phyloP scores from a whole-genome alignment of 2,888 invertebrate genomes.

The Pherbina coryleti region DNA sequence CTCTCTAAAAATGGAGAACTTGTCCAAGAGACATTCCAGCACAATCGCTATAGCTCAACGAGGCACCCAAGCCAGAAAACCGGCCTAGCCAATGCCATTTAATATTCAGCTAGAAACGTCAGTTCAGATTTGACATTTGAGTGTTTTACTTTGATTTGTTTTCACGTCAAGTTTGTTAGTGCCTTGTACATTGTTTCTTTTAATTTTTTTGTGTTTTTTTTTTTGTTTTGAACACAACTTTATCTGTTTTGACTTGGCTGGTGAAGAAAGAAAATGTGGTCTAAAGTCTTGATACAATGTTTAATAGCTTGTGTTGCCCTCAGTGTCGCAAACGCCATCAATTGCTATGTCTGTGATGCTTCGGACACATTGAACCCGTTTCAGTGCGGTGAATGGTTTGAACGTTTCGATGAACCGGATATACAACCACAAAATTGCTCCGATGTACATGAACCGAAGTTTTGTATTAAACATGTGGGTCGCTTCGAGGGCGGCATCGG shows the following conservation, averaged over 20 bases:
- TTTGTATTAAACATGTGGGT: conserved; percentile 94
- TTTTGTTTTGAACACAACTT: background rate
- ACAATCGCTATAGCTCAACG: conserved; percentile 2
- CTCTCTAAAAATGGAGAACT: background rate
- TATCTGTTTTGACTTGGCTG: background rate
- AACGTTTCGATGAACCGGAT: conserved; percentile 74
- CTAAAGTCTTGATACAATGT: conserved; percentile 44
- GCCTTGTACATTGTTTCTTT: background rate
- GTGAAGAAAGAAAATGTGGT: conserved; percentile 39
- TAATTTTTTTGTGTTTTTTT: background rate
- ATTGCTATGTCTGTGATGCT: conserved; percentile 92
- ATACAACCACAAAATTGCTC: conserved; percentile 80
- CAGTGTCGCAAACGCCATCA: conserved; percentile 73
- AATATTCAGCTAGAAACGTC: conserved; percentile 54
- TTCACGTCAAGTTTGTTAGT: conserved; percentile 15
- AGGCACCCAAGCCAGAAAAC: conserved; percentile 38
- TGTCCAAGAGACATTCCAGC: background rate
- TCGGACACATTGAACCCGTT: conserved; percentile 82
- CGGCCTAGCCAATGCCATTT: conserved; percentile 47
- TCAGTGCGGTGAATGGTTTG: conserved; percentile 86
- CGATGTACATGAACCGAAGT: conserved; percentile 85
- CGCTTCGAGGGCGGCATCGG: conserved; percentile 92
- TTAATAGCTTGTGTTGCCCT: conserved; percentile 44
- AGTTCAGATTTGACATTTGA: conserved; percentile 64
- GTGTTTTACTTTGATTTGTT: conserved; percentile 52